Conservation (phyloP, 2,113 vertebrate species). For the Odocoileus virginianus region DNA sequence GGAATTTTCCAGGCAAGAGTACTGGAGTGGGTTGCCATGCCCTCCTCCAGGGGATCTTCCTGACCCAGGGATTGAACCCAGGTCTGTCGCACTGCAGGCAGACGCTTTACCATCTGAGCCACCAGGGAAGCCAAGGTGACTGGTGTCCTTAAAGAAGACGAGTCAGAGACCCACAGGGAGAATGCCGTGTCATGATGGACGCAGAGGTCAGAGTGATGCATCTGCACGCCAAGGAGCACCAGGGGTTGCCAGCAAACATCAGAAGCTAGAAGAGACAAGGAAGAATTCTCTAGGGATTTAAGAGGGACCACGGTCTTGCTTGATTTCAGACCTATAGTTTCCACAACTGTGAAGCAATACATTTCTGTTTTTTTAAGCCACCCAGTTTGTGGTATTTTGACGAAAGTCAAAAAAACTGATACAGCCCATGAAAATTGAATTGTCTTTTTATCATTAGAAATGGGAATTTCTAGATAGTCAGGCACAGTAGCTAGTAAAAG, state of each 20-base stretch:
- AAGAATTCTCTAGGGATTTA: neutral
- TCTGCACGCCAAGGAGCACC: neutral
- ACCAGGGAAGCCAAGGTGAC: too few species aligned
- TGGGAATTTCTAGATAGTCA: neutral
- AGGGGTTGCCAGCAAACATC: neutral
- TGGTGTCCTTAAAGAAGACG: neutral
- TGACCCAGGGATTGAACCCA: neutral
- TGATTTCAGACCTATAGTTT: neutral
- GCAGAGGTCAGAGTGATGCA: neutral
- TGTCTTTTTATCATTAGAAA: neutral
- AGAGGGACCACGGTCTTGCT: neutral
- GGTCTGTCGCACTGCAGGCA: neutral
- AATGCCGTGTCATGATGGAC: fast-evolving
- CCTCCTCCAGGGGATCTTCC: neutral
- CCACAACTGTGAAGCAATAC: neutral
- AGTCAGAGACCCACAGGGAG: neutral
- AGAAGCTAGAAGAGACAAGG: neutral
- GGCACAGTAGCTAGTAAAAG: neutral
- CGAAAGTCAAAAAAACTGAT: neutral
- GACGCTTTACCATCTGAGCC: neutral
- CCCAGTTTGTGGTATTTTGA: neutral
- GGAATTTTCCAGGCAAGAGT: neutral
- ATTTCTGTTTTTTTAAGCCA: neutral
- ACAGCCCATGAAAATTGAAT: neutral
- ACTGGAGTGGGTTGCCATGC: neutral